These are phyloP conservation scores for Aphidius ervi DNA, from an alignment of 1,140 invertebrate genomes.

Conservation along the genomic window DNA sequence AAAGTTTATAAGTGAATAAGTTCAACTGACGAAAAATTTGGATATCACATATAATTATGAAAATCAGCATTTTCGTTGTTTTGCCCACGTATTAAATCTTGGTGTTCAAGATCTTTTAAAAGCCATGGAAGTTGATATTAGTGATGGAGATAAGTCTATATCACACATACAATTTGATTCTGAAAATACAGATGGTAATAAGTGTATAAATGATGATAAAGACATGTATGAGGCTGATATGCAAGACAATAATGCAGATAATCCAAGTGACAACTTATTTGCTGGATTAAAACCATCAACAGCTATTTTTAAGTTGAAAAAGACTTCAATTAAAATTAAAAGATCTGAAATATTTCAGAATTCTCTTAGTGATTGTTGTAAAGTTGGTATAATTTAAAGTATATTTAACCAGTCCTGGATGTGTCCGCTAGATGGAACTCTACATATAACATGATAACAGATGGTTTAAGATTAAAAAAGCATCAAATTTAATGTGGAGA, in stretches of 20 bases:
- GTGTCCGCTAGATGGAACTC: slow-evolving; percentile 14
- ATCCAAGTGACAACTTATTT: neutral
- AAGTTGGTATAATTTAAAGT: slow-evolving; percentile 8
- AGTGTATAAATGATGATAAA: neutral
- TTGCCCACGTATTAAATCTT: neutral
- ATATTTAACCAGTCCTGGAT: slow-evolving; percentile 8
- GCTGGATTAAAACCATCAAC: neutral
- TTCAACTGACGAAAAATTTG: no score
- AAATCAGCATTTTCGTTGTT: slow-evolving; percentile 15
- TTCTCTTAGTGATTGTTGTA: slow-evolving; percentile 6
- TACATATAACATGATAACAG: slow-evolving; percentile 15
- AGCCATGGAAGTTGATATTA: neutral
- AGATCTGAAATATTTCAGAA: no score
- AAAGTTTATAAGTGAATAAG: no score
- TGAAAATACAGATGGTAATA: neutral
- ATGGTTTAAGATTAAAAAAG: slow-evolving; percentile 9
- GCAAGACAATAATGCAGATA: neutral
- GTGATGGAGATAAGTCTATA: neutral
- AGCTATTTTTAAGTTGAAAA: slow-evolving; percentile 7
- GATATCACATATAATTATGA: neutral
- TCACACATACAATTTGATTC: no score
- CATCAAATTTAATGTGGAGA: neutral
- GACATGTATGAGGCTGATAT: neutral
- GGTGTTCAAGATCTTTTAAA: neutral
- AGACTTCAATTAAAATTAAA: neutral